These are phyloP conservation scores for Kobus ellipsiprymnus DNA, from an alignment of 2,113 vertebrate species.

Conservation along the genomic window DNA sequence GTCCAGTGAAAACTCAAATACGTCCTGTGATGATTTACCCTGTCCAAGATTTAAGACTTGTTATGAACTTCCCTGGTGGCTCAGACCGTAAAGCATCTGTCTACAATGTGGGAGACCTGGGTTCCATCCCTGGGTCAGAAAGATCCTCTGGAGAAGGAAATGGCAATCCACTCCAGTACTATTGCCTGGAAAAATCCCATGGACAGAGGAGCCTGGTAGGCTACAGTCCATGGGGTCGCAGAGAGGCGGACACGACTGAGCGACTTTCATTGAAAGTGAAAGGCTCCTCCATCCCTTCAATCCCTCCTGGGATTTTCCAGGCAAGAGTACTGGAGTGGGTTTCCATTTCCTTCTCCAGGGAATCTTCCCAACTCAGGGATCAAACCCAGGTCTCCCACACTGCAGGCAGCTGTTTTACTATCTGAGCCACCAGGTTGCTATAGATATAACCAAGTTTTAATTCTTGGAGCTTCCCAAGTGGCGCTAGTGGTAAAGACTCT, in stretches of 20 bases:
- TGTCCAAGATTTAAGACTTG: background rate
- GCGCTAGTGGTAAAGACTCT: background rate
- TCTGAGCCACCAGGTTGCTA: background rate
- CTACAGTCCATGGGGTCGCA: no score
- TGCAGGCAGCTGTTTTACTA: background rate
- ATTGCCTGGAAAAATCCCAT: no score
- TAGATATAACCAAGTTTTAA: background rate
- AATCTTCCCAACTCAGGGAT: background rate
- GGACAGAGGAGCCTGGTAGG: no score
- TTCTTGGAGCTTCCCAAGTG: background rate
- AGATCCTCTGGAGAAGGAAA: no score
- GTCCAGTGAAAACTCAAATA: background rate
- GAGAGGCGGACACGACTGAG: no score
- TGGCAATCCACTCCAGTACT: no score
- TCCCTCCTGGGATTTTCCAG: background rate
- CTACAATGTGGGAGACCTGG: no score
- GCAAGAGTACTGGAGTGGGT: background rate
- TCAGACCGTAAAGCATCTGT: accelerated
- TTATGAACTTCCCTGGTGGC: no score
- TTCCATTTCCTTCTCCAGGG: background rate
- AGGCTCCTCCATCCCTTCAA: background rate
- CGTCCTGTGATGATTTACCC: background rate
- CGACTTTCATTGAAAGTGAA: background rate
- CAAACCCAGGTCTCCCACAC: background rate
- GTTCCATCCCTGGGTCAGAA: no score